These are phyloP conservation scores for Callionymus lyra DNA, from an alignment of 2,113 vertebrate genomes.

Conservation along the genomic window DNA sequence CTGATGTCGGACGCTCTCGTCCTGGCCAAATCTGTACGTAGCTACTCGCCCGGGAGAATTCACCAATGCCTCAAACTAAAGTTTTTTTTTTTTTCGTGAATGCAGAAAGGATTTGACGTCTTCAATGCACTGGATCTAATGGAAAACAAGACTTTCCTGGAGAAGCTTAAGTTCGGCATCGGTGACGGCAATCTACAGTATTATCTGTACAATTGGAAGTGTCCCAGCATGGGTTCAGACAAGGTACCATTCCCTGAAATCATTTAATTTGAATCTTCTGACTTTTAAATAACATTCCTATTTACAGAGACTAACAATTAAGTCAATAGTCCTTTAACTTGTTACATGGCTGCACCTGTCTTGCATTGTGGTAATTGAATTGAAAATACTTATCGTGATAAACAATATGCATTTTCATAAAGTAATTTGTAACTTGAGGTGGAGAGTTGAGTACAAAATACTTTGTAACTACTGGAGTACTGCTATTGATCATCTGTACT, in stretches of 20 bases:
- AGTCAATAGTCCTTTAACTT: too few species aligned
- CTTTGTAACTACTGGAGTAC: too few species aligned
- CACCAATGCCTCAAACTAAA: not conserved
- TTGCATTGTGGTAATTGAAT: too few species aligned
- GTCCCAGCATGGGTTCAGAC: conserved; percentile 94
- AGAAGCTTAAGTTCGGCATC: conserved; percentile 98
- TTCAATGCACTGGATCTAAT: conserved; percentile 99
- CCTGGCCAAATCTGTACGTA: conserved; percentile 87
- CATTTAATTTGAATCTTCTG: too few species aligned
- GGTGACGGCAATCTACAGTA: conserved; percentile 99
- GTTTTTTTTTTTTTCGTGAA: not conserved
- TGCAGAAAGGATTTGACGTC: conserved; percentile 95
- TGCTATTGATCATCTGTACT: too few species aligned
- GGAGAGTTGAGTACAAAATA: too few species aligned
- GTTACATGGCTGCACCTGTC: too few species aligned
- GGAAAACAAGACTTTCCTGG: conserved; percentile 98
- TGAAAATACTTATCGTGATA: too few species aligned
- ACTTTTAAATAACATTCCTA: too few species aligned
- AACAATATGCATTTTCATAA: too few species aligned
- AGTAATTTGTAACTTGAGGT: too few species aligned
- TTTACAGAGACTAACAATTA: too few species aligned
- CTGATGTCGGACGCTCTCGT: conserved; percentile 96
- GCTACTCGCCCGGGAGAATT: not conserved
- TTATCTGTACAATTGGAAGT: conserved; percentile 99
- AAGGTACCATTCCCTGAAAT: conserved; percentile 70